Base-by-base conservation (phyloP, 2,797 vertebrate genomes). In the Chiroxiphia lanceolata region DNA sequence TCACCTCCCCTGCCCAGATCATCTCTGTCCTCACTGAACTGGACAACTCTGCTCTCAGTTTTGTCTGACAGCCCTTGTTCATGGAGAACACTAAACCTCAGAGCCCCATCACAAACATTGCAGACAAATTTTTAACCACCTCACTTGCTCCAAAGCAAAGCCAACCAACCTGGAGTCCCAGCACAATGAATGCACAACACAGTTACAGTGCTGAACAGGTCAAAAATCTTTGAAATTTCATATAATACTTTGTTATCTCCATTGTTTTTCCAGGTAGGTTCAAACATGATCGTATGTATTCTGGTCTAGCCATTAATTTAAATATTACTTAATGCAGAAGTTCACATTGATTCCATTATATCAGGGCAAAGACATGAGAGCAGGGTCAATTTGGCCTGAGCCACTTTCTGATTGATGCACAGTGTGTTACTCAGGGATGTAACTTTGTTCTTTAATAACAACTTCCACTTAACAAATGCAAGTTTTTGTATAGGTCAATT, bases 1-100 rank as follows among this genome's bases (percentile, higher is more conserved):
- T 91, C 83, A 95, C 90, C 95, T 95, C 96, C 95, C 95, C 74
- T 92, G 61, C 59, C 85, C 78, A 92, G 57, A 84, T 61, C 1
- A 1, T 76, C 79, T 87, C 79, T 95, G 70, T 93, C 90, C 84
- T 96, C 89, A 85, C 53, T 87, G 91, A 95, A 94, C 79, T 33
- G 88, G 88, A 44, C 59, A 94, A 18, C 56, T 74, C 92, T 59
- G 50, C 80, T 88, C 72, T 72, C 48, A 67, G 69, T 54, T 83
- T 59, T 1, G 29, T 74, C 89, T 95, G 89, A 87, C 61, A 90
- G 70, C 70, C 85, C 38, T 84, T 25, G 8, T 69, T 82, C 61
- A 20, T 15, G 23, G 72, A 77, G 57, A 96, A 72, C 2, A 2
- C 81, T 74, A 84, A 89, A 86, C 33, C 29, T 94, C 78, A 68